Conservation (phyloP, 2,888 invertebrate genomes). For the Leistus spinibarbis region DNA sequence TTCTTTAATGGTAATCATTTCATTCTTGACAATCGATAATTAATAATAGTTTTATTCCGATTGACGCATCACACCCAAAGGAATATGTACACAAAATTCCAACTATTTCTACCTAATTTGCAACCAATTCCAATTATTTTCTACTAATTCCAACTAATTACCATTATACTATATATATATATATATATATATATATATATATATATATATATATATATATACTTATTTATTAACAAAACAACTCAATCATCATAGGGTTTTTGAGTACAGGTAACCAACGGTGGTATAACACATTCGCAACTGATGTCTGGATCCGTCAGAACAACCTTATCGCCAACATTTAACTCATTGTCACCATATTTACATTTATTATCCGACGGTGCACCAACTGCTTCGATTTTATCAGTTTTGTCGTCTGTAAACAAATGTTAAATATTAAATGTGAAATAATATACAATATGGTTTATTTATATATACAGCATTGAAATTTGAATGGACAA, state of each 20-base stretch:
- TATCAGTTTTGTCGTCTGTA: not conserved
- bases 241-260: not conserved
- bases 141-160: no score
- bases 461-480: slow-evolving; percentile 42
- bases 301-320: not conserved
- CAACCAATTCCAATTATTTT: no score
- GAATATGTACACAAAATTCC: no score
- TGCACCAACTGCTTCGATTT: not conserved
- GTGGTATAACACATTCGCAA: slow-evolving; percentile 3
- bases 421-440: not conserved
- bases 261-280: not conserved
- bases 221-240: not conserved
- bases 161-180: no score
- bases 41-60: no score
- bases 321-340: slow-evolving; percentile 9
- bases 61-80: no score
- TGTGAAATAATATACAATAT: not conserved
- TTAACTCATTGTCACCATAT: not conserved
- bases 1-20: no score
- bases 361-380: not conserved
- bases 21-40: no score
- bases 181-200: no score
- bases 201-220: not conserved
- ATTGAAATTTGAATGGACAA: slow-evolving; percentile 42
- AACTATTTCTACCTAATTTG: no score